Conservation (phyloP, 1,140 invertebrate genomes). For the Aphelinus atriplicis region DNA sequence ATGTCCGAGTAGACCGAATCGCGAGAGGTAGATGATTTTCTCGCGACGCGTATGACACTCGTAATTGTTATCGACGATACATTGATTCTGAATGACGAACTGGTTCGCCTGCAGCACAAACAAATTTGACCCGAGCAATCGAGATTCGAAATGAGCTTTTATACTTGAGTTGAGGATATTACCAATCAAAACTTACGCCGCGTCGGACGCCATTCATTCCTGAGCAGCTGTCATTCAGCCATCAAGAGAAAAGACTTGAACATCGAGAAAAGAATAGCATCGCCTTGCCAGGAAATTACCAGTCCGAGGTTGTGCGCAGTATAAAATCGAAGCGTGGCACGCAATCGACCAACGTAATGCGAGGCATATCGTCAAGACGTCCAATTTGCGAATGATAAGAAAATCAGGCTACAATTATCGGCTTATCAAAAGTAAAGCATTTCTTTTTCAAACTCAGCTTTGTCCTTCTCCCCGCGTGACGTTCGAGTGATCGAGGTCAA, state of each 20-base stretch:
- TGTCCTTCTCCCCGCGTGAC: too few species aligned
- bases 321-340: slow-evolving; percentile 34
- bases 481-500: too few species aligned
- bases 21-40: not conserved
- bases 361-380: not conserved
- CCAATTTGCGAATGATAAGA: too few species aligned
- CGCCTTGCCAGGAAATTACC: slow-evolving; percentile 37
- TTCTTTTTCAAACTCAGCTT: too few species aligned
- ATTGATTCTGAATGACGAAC: not conserved
- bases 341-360: slow-evolving; percentile 17
- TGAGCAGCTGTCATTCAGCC: slow-evolving; percentile 25
- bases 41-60: not conserved
- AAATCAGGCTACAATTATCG: too few species aligned
- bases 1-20: not conserved
- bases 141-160: slow-evolving; percentile 6
- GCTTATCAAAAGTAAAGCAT: too few species aligned
- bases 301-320: slow-evolving; percentile 5
- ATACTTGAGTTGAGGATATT: slow-evolving; percentile 4
- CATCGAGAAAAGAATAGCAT: slow-evolving; percentile 35
- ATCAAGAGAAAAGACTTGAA: slow-evolving; percentile 15
- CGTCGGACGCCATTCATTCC: slow-evolving; percentile 6
- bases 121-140: not conserved
- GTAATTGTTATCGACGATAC: not conserved
- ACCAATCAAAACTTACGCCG: slow-evolving; percentile 11
- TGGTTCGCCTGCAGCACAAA: not conserved